A percentile compares a stretch with the other conserved stretches of the same genome.
Conservation (phyloP, 2,888 invertebrate genomes). For the Selenia dentaria region DNA sequence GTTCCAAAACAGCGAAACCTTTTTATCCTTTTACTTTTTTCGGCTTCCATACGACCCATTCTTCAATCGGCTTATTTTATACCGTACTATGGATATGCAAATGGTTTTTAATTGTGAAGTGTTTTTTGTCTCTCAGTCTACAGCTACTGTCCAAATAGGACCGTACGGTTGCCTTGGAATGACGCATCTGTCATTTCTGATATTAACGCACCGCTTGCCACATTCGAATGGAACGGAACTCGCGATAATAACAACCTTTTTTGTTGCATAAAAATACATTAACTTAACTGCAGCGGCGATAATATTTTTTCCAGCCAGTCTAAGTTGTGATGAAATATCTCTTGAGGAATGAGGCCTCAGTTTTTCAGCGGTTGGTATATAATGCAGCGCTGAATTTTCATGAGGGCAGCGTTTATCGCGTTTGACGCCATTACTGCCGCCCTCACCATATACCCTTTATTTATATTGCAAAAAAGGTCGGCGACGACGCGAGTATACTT, state of each 20-base stretch:
- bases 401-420: slow-evolving; percentile 74
- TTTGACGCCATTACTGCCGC: slow-evolving; percentile 64
- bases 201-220: slow-evolving; percentile 70
- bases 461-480: slow-evolving; percentile 70
- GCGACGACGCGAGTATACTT: slow-evolving; percentile 70
- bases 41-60: slow-evolving; percentile 59
- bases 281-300: slow-evolving; percentile 52
- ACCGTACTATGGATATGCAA: slow-evolving; percentile 76
- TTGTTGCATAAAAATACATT: slow-evolving; percentile 50
- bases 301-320: slow-evolving; percentile 48
- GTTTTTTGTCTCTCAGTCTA: slow-evolving; percentile 46
- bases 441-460: slow-evolving; percentile 61
- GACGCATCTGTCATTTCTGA: slow-evolving; percentile 80
- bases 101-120: slow-evolving; percentile 69
- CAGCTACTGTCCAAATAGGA: slow-evolving; percentile 44
- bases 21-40: slow-evolving; percentile 43
- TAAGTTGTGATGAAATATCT: slow-evolving; percentile 63
- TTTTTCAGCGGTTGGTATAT: slow-evolving; percentile 58
- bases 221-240: slow-evolving; percentile 58
- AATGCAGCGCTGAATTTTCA: slow-evolving; percentile 76
- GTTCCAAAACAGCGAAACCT: slow-evolving; percentile 60
- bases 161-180: slow-evolving; percentile 49
- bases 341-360: slow-evolving; percentile 53
- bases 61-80: slow-evolving; percentile 56
- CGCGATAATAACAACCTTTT: slow-evolving; percentile 60